Evolutionary conservation across 2,888 invertebrate genomes (phyloP).

Genomic region (Germaria angustata): DNA sequence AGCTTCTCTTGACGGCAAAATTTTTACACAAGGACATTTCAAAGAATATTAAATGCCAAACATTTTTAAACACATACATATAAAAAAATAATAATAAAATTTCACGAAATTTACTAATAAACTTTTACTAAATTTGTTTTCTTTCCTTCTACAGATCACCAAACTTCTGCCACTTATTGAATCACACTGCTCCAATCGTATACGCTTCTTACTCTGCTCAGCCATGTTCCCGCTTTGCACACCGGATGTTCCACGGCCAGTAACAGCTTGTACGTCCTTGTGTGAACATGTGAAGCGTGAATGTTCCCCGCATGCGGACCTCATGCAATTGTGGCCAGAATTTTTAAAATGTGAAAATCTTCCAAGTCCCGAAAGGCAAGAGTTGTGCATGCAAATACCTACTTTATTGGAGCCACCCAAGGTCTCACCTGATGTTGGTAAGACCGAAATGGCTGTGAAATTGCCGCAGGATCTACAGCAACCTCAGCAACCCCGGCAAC

Average conservation of each 20-base stretch:
- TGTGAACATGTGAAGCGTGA: conserved; percentile 89
- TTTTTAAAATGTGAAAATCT: conserved; percentile 89
- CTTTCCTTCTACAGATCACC: conserved; percentile 83
- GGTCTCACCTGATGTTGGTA: conserved; percentile 30
- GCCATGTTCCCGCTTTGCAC: conserved; percentile 95
- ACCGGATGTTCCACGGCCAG: conserved; percentile 90
- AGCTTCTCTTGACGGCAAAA: no score
- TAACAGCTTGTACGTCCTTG: conserved; percentile 91
- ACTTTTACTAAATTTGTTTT: no score
- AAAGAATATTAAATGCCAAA: no score
- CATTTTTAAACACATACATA: no score
- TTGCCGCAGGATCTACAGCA: conserved; percentile 35
- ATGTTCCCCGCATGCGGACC: conserved; percentile 83
- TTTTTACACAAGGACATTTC: no score
- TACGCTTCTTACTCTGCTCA: conserved; percentile 93
- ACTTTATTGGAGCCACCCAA: conserved; percentile 63
- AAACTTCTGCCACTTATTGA: conserved; percentile 87
- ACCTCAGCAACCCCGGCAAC: conserved; percentile 43
- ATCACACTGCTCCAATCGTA: conserved; percentile 89
- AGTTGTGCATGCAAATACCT: conserved; percentile 88
- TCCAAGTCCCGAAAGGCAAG: conserved; percentile 86
- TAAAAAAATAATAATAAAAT: no score
- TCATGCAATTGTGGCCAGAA: conserved; percentile 86
- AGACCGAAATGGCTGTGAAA: conserved; percentile 9
- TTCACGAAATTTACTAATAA: no score